Base-by-base conservation (phyloP, 2,797 vertebrate species). In the Carduelis carduelis region DNA sequence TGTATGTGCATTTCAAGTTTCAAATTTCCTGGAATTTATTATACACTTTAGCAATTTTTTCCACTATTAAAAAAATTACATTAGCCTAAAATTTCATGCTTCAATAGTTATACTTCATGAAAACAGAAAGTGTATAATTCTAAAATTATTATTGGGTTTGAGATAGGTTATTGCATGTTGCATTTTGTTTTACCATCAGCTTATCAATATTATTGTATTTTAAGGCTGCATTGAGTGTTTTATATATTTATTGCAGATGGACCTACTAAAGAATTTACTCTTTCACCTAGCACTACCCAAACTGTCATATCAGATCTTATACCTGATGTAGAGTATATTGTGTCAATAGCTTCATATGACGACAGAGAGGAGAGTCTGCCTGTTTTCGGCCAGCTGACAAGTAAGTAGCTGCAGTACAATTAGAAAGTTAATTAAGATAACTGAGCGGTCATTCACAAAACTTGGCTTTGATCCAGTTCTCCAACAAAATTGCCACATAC, bases 301-400 rank as follows among this genome's bases (percentile, higher is more conserved):
- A 99, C 98, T 74, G 97, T 98, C 86, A 98, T 99, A 97, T 98
- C 98, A 93, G 98, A 99, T 85, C 98, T 99, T 94, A 98, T 74
- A 95, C 96, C 98, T 97, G 98, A 99, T 97, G 92, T 98, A 98
- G 98, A 99, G 66, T 99, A 99, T 95, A 83, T 97, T 53, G 99
- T 99, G 74, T 98, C 98, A 32, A 98, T 99, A 95, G 89, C 95
- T 74, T 98, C 99, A n/a, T 99, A 98, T 90, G 76, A 97, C 27
- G 97, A 98, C 82, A 97, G 96, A 59, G 98, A 98, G 89, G 98
- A 99, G 97, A 99, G 99, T 97, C 91, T 98, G 72, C 98, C 99
- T 88, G 97, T 99, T 92, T 98, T 98, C 90, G 99, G 99, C 68
- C 99, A 99, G 95, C 97, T 99, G 93, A 99, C 99, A 97, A 98